phyloP scores from a whole-genome alignment of 2,888 invertebrate genomes.

The Clepsis dumicolana region DNA sequence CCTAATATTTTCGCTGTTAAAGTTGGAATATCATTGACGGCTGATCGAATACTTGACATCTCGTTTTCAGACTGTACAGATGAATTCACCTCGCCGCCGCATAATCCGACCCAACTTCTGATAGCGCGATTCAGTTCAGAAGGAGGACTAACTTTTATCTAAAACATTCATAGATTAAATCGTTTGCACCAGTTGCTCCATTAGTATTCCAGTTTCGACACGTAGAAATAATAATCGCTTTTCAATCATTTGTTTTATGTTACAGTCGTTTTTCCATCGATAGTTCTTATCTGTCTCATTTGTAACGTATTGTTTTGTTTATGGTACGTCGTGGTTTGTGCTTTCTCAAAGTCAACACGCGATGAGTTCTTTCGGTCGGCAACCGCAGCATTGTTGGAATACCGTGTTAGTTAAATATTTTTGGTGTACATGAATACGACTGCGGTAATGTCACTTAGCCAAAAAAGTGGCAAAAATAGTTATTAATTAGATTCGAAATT shows the following conservation, averaged over 20 bases:
- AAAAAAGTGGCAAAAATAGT: too few relatives aligned
- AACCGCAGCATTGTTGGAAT: constrained; percentile 52
- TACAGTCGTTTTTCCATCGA: neutral
- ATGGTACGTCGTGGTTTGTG: constrained; percentile 9
- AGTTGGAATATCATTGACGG: constrained; percentile 74
- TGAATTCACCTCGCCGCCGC: constrained; percentile 68
- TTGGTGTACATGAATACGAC: too few relatives aligned
- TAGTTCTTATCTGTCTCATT: neutral
- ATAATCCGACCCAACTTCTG: constrained; percentile 74
- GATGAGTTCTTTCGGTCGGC: constrained; percentile 51
- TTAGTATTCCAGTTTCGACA: too few relatives aligned
- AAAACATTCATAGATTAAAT: constrained; percentile 7
- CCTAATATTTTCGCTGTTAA: constrained; percentile 82
- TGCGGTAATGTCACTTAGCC: too few relatives aligned
- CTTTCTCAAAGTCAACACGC: constrained; percentile 53
- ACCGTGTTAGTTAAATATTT: too few relatives aligned
- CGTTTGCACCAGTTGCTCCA: neutral
- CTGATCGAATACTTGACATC: constrained; percentile 65
- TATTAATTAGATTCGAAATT: too few relatives aligned
- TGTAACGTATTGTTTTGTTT: too few relatives aligned
- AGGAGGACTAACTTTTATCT: constrained; percentile 45
- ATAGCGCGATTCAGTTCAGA: constrained; percentile 57
- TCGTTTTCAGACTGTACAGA: constrained; percentile 63
- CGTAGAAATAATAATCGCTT: neutral
- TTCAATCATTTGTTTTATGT: neutral